phyloP scores from a whole-genome alignment of 2,888 invertebrate genomes.

The Ptychoptera contaminata region DNA sequence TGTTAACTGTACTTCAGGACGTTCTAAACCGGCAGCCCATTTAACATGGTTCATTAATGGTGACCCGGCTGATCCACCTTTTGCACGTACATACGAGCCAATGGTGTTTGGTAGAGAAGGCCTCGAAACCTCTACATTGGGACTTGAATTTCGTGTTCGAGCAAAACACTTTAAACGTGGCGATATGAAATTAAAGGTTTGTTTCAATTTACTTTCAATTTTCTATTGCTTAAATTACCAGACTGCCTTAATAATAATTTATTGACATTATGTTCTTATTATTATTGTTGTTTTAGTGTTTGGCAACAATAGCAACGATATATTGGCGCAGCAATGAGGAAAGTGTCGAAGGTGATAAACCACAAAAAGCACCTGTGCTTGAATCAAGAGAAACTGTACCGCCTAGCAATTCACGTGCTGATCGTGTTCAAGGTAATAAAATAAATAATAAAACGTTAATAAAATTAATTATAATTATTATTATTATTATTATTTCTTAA shows the following conservation, averaged over 20 bases:
- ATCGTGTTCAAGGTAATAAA: conserved; percentile 47
- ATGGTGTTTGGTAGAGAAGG: conserved; percentile 40
- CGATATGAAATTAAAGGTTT: conserved; percentile 55
- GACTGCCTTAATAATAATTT: not conserved
- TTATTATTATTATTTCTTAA: too few species aligned
- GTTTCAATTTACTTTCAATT: conserved; percentile 32
- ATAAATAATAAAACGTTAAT: too few species aligned
- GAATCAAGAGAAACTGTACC: conserved; percentile 50
- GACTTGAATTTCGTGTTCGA: conserved; percentile 50
- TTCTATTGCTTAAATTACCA: too few species aligned
- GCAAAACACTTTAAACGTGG: conserved; percentile 53
- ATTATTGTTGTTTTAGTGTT: conserved; percentile 32
- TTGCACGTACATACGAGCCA: conserved; percentile 34
- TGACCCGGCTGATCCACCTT: conserved; percentile 31
- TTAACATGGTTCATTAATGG: conserved; percentile 45
- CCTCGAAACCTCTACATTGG: conserved; percentile 48
- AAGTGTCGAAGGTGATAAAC: conserved; percentile 52
- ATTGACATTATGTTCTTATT: not conserved
- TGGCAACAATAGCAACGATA: conserved; percentile 52
- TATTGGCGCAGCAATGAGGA: conserved; percentile 62
- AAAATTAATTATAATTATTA: too few species aligned
- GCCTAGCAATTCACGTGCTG: conserved; percentile 41
- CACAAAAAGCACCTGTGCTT: conserved; percentile 47
- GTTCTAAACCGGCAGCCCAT: conserved; percentile 41
- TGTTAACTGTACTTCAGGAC: conserved; percentile 45